Evolutionary conservation across 2,113 vertebrate genomes (phyloP).

Genomic region (Etheostoma cragini): DNA sequence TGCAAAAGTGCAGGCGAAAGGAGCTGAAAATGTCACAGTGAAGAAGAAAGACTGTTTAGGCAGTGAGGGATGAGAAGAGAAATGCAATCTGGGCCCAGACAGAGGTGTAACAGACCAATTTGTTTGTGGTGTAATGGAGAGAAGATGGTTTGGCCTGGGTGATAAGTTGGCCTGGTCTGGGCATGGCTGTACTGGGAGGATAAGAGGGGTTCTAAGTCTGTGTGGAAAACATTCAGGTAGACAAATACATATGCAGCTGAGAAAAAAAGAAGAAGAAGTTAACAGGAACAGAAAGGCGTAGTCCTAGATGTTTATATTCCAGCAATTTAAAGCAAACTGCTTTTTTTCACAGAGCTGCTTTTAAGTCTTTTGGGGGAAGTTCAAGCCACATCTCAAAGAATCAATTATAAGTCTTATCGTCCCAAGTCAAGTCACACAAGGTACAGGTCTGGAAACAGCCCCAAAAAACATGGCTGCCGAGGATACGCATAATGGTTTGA

Average conservation of each 20-base stretch:
- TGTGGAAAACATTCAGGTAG: conserved; percentile 66
- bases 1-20: conserved; percentile 43
- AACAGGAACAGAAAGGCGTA: conserved; percentile 28
- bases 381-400: conserved; percentile 23
- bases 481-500: background rate
- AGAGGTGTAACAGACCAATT: conserved; percentile 83
- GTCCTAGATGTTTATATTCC: conserved; percentile 39
- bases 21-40: conserved; percentile 76
- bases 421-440: background rate
- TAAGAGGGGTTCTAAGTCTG: conserved; percentile 62
- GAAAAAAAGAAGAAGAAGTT: conserved; percentile 41
- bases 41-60: conserved; percentile 76
- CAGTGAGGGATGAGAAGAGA: conserved; percentile 80
- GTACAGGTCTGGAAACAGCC: conserved; percentile 2
- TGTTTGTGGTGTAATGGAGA: conserved; percentile 82
- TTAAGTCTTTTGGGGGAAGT: conserved; percentile 30
- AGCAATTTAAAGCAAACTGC: conserved; percentile 11
- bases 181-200: conserved; percentile 66
- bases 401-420: background rate
- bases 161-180: conserved; percentile 72
- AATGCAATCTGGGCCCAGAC: conserved; percentile 84
- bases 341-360: conserved; percentile 34
- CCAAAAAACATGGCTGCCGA: background rate
- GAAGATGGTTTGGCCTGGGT: conserved; percentile 73
- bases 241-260: conserved; percentile 53